phyloP scores from a whole-genome alignment of 2,797 vertebrate species.

The Pangasius mekongensis region DNA sequence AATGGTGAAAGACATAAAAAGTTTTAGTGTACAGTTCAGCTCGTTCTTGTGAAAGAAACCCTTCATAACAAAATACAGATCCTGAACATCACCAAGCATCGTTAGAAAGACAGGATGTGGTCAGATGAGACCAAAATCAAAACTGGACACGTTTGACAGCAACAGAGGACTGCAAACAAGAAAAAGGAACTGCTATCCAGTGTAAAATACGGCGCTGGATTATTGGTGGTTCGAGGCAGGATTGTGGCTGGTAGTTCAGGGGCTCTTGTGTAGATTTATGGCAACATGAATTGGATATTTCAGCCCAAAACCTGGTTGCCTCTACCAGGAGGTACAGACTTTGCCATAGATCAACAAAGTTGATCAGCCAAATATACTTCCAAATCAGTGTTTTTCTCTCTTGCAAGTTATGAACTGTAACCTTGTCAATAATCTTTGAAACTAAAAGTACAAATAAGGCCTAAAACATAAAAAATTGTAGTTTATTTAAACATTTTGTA shows the following conservation, averaged over 20 bases:
- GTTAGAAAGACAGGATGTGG: neutral
- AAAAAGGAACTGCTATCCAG: neutral
- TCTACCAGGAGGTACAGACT: neutral
- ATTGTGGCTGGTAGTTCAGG: too few species aligned
- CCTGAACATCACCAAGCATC: too few species aligned
- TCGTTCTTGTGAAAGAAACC: neutral
- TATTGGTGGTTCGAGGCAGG: neutral
- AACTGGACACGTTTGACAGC: neutral
- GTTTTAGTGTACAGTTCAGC: neutral
- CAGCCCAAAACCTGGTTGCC: neutral
- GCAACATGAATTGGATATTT: neutral
- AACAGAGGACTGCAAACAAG: neutral
- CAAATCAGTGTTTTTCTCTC: neutral
- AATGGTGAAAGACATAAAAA: neutral
- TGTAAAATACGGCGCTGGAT: neutral
- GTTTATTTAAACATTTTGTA: neutral
- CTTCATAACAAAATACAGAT: too few species aligned
- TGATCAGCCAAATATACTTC: neutral
- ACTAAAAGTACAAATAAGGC: neutral
- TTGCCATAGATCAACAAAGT: neutral
- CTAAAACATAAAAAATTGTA: neutral
- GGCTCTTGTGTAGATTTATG: neutral
- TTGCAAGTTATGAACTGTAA: neutral
- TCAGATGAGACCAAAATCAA: neutral
- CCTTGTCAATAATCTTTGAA: too few species aligned